Conservation (phyloP, 1,140 invertebrate genomes). For the Diorhabda sublineata region DNA sequence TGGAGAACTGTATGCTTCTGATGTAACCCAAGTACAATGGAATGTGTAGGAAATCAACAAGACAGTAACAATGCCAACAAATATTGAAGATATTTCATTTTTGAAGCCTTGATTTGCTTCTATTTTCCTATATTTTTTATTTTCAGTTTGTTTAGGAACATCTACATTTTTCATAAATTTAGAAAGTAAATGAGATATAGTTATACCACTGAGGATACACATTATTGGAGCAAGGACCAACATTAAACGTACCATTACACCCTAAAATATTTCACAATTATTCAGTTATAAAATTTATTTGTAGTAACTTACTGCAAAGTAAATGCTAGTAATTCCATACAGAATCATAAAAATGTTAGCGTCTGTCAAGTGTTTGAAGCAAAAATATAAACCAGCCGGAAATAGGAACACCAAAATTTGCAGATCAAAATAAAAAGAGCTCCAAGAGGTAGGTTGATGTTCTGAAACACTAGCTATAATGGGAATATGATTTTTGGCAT, state of each 20-base stretch:
- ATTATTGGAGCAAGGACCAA: conserved; percentile 95
- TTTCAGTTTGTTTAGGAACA: conserved; percentile 44
- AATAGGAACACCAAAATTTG: conserved; percentile 91
- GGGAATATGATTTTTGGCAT: conserved; percentile 98
- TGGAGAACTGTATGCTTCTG: conserved; percentile 95
- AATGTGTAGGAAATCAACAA: conserved; percentile 89
- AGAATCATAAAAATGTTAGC: conserved; percentile 96
- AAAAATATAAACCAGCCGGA: conserved; percentile 93
- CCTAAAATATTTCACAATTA: conserved; percentile 8
- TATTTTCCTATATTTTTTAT: conserved; percentile 69
- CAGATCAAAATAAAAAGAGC: conserved; percentile 97
- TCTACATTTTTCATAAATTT: conserved; percentile 89
- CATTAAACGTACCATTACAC: conserved; percentile 85
- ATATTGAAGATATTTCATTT: conserved; percentile 82
- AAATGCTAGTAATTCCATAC: conserved; percentile 95
- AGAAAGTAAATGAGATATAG: conserved; percentile 82
- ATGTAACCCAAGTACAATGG: conserved; percentile 99
- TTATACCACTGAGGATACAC: conserved; percentile 94
- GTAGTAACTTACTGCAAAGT: conserved; percentile 82
- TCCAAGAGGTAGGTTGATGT: conserved; percentile 98
- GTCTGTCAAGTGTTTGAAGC: conserved; percentile 89
- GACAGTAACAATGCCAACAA: conserved; percentile 78
- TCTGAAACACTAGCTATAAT: conserved; percentile 98
- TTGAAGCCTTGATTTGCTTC: conserved; percentile 82
- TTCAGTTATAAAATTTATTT: background rate